Evolutionary conservation across 2,797 vertebrate species (phyloP).

Genomic region (Ctenopoma multispine): DNA sequence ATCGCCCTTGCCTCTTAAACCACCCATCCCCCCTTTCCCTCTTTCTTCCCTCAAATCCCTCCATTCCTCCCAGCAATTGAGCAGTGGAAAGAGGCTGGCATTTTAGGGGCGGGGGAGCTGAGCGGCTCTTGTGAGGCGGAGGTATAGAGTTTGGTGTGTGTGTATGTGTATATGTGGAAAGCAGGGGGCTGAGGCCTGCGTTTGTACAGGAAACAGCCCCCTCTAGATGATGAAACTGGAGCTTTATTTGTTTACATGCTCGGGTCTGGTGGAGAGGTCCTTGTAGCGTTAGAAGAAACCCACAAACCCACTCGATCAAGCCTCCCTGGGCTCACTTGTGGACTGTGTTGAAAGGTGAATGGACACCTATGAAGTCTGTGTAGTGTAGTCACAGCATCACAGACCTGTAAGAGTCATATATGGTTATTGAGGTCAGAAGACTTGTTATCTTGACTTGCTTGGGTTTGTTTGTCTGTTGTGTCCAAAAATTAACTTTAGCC

Average conservation of each 20-base stretch:
- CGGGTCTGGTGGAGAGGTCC: conserved; percentile 76
- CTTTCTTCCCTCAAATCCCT: conserved; percentile 88
- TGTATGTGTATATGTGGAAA: conserved; percentile 50
- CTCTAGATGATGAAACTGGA: conserved; percentile 84
- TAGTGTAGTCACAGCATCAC: conserved; percentile 28
- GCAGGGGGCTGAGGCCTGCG: conserved; percentile 33
- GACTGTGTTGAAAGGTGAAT: conserved; percentile 70
- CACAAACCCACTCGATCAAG: conserved; percentile 72
- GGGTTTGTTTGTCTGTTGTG: not conserved
- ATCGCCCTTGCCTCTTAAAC: conserved; percentile 65
- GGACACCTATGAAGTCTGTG: conserved; percentile 61
- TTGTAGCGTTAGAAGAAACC: conserved; percentile 74
- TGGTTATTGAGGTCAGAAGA: not conserved
- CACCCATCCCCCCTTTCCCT: conserved; percentile 79
- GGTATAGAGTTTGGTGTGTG: conserved; percentile 83
- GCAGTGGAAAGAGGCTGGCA: conserved; percentile 83
- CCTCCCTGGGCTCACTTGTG: conserved; percentile 54
- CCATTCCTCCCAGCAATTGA: conserved; percentile 83
- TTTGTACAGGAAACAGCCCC: conserved; percentile 82
- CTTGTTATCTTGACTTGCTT: not conserved
- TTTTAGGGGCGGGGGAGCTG: conserved; percentile 72
- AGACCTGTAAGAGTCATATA: conserved; percentile 25
- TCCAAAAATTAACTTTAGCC: not conserved
- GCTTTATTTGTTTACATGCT: conserved; percentile 83
- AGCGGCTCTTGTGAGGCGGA: conserved; percentile 72